phyloP scores from a whole-genome alignment of 2,888 invertebrate species.

The Ephialtes manifestator region DNA sequence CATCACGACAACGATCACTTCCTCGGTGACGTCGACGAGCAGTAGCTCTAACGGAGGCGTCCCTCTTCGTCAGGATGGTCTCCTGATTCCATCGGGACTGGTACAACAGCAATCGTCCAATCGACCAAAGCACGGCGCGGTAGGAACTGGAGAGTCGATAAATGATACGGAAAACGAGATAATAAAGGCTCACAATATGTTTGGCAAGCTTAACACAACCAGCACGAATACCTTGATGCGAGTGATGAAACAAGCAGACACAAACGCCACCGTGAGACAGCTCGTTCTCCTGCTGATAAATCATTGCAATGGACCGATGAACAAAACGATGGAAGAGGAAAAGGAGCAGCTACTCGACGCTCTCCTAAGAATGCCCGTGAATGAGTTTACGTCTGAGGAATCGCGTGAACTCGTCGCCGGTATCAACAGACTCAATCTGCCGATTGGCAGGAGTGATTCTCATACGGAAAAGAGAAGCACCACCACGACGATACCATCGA shows the following conservation, averaged over 20 bases:
- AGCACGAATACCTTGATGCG: slow-evolving; percentile 92
- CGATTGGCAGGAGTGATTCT: slow-evolving; percentile 73
- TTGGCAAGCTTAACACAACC: slow-evolving; percentile 91
- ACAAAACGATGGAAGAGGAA: slow-evolving; percentile 90
- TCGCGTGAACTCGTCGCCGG: slow-evolving; percentile 83
- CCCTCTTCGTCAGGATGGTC: slow-evolving; percentile 48
- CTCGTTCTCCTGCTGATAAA: slow-evolving; percentile 92
- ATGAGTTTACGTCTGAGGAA: slow-evolving; percentile 83
- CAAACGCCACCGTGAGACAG: slow-evolving; percentile 91
- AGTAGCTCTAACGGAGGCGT: slow-evolving; percentile 57
- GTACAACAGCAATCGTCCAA: slow-evolving; percentile 10
- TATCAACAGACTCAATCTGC: slow-evolving; percentile 78
- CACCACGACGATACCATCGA: slow-evolving; percentile 63
- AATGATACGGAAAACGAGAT: slow-evolving; percentile 90
- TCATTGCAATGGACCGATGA: slow-evolving; percentile 91
- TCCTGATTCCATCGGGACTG: background rate
- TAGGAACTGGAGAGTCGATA: slow-evolving; percentile 80
- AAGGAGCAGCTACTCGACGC: slow-evolving; percentile 90
- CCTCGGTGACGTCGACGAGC: slow-evolving; percentile 78
- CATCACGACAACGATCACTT: slow-evolving; percentile 81
- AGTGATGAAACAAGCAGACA: slow-evolving; percentile 94
- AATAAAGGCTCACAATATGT: slow-evolving; percentile 91
- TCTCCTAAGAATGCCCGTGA: slow-evolving; percentile 89
- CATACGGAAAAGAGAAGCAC: slow-evolving; percentile 32
- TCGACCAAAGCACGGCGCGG: slow-evolving; percentile 48